Percentiles rank a stretch among this genome's conserved stretches.
phyloP scores from a whole-genome alignment of 2,113 vertebrate species.

The Pongo abelii region DNA sequence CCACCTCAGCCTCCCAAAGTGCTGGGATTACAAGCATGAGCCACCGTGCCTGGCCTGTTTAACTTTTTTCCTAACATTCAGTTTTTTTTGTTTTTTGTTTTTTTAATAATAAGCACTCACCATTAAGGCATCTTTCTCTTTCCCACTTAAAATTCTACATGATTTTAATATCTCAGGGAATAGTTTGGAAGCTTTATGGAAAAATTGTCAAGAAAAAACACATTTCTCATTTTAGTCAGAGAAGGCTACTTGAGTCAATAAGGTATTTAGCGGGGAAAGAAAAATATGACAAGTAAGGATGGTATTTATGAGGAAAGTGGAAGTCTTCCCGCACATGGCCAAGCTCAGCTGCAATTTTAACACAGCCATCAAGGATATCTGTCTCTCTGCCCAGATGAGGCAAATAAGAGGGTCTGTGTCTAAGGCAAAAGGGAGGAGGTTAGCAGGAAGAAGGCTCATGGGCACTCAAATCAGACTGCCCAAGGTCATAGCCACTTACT shows the following conservation, averaged over 20 bases:
- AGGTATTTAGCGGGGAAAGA: neutral
- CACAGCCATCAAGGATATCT: neutral
- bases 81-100: neutral
- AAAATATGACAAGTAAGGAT: neutral
- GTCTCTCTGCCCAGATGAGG: neutral
- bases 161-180: neutral
- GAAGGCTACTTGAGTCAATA: neutral
- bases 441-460: neutral
- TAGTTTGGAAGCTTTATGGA: neutral
- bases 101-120: neutral
- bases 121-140: slow-evolving; percentile 4
- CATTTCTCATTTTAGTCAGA: neutral
- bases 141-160: neutral
- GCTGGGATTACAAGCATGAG: too few relatives aligned
- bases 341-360: neutral
- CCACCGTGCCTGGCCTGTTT: neutral
- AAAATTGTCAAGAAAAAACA: neutral
- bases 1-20: too few relatives aligned
- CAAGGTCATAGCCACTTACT: neutral
- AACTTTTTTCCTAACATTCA: neutral
- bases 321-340: neutral
- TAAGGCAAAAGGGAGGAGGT: neutral
- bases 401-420: neutral
- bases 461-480: neutral
- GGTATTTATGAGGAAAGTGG: neutral